Evolutionary conservation across 1,140 invertebrate species (phyloP).

Genomic region (Anastrepha obliqua): DNA sequence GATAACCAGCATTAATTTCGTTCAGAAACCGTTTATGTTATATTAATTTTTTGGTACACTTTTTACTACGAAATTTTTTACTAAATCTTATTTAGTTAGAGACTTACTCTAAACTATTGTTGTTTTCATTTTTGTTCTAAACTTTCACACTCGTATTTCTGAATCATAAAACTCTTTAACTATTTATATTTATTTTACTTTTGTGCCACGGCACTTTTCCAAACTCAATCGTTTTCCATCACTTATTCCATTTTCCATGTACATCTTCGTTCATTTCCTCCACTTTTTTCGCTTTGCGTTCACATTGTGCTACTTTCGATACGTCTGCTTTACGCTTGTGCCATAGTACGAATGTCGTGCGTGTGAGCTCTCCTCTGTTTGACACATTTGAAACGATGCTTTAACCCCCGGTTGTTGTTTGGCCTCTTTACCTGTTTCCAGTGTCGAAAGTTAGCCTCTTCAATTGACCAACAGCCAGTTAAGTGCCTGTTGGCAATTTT

Average conservation of each 20-base stretch:
- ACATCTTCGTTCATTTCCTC: not conserved
- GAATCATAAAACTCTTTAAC: too few relatives aligned
- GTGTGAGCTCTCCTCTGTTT: not conserved
- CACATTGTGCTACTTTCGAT: not conserved
- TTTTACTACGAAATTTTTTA: too few relatives aligned
- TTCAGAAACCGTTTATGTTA: too few relatives aligned
- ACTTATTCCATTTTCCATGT: not conserved
- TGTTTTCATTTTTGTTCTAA: too few relatives aligned
- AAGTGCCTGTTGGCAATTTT: not conserved
- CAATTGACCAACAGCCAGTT: constrained; percentile 46
- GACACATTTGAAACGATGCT: constrained; percentile 39
- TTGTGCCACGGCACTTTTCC: not conserved
- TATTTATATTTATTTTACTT: not conserved
- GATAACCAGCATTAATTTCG: too few relatives aligned
- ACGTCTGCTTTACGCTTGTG: not conserved
- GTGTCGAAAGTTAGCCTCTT: constrained; percentile 39
- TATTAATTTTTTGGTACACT: too few relatives aligned
- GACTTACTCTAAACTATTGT: too few relatives aligned
- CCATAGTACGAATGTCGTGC: not conserved
- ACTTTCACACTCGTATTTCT: too few relatives aligned
- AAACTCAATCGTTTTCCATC: not conserved
- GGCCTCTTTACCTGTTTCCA: constrained; percentile 37
- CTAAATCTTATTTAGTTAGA: too few relatives aligned
- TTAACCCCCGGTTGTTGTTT: constrained; percentile 24
- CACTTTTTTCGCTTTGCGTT: not conserved